Conservation (phyloP, 2,888 invertebrate genomes). For the Sipha maydis region DNA sequence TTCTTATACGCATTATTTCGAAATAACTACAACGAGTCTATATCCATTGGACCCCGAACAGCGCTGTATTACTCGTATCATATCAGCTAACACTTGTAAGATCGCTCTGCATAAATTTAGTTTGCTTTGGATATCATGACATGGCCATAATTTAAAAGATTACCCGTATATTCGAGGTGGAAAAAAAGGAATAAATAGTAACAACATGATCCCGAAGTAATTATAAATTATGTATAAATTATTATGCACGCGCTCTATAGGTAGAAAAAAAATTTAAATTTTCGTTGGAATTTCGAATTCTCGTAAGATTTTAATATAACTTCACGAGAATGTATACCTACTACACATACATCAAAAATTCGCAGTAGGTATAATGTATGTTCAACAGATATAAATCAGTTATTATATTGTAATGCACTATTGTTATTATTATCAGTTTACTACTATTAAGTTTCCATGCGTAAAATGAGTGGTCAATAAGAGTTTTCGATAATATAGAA, state of each 20-base stretch:
- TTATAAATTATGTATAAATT: slow-evolving; percentile 34
- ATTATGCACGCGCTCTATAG: background rate
- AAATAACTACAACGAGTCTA: background rate
- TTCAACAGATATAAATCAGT: background rate
- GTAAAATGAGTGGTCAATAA: background rate
- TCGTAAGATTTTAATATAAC: slow-evolving; percentile 26
- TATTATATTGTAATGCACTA: background rate
- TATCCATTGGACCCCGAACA: background rate
- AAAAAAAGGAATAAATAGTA: too few relatives aligned
- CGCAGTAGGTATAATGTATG: too few relatives aligned
- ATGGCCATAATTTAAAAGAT: too few relatives aligned
- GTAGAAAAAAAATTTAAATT: slow-evolving; percentile 19
- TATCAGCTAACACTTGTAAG: too few relatives aligned
- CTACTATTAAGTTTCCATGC: background rate
- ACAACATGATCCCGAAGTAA: background rate
- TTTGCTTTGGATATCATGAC: too few relatives aligned
- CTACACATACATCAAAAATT: too few relatives aligned
- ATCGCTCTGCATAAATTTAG: too few relatives aligned
- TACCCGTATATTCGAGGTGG: too few relatives aligned
- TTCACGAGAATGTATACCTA: background rate
- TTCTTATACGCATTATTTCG: background rate
- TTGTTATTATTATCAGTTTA: background rate
- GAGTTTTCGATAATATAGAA: background rate
- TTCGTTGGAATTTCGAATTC: background rate
- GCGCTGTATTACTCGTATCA: too few relatives aligned